A percentile compares a stretch with the other conserved stretches of the same genome.
These are phyloP conservation scores for Phrixothrix hirtus DNA, from an alignment of 2,888 invertebrate genomes.

Conservation along the genomic window DNA sequence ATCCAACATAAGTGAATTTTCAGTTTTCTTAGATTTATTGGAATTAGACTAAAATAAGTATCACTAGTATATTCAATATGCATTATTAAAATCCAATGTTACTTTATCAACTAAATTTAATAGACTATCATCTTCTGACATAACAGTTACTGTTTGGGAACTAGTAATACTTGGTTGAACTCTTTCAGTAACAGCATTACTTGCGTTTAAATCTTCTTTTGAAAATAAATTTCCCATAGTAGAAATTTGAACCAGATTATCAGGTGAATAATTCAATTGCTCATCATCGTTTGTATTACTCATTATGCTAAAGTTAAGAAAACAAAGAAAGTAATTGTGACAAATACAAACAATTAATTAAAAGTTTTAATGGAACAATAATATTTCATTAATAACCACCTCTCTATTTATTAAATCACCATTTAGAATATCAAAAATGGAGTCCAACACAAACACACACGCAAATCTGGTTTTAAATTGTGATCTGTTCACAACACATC, in stretches of 20 bases:
- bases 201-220: not conserved
- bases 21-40: conserved; percentile 3
- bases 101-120: not conserved
- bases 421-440: not conserved
- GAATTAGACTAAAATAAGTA: conserved; percentile 12
- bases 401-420: not conserved
- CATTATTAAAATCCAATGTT: not conserved
- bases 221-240: not conserved
- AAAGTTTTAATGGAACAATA: too few species aligned
- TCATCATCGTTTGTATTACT: not conserved
- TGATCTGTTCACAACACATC: not conserved
- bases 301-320: not conserved
- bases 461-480: not conserved
- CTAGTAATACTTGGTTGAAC: not conserved
- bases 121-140: not conserved
- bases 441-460: conserved; percentile 1
- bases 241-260: not conserved
- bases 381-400: too few species aligned
- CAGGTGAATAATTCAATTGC: not conserved
- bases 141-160: not conserved
- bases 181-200: not conserved
- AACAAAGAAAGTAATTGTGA: not conserved
- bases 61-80: not conserved
- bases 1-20: conserved; percentile 13
- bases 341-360: too few species aligned